Conservation (phyloP, 2,888 invertebrate genomes). For the Theretra japonica region DNA sequence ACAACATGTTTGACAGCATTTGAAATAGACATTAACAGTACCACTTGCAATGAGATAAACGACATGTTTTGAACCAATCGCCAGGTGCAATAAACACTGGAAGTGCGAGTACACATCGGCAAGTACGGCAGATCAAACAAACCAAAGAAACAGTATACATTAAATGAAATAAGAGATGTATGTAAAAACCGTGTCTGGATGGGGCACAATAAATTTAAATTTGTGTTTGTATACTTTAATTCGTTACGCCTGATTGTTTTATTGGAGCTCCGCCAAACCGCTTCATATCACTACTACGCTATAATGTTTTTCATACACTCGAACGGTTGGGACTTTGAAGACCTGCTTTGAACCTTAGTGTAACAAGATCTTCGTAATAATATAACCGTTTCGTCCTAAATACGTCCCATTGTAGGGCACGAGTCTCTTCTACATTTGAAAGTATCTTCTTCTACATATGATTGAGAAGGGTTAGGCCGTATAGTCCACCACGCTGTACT, state of each 20-base stretch:
- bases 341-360: not conserved
- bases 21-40: constrained; percentile 26
- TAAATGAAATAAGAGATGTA: constrained; percentile 61
- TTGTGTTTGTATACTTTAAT: constrained; percentile 66
- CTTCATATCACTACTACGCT: constrained; percentile 50
- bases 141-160: constrained; percentile 55
- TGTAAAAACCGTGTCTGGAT: constrained; percentile 64
- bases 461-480: too few species aligned
- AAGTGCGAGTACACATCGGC: constrained; percentile 15
- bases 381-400: too few species aligned
- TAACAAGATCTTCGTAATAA: not conserved
- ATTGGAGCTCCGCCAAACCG: constrained; percentile 73
- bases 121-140: constrained; percentile 48
- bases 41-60: constrained; percentile 24
- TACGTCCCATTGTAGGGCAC: too few species aligned
- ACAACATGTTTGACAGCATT: constrained; percentile 21
- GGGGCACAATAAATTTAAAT: constrained; percentile 65
- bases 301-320: constrained; percentile 36
- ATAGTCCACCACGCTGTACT: too few species aligned
- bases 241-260: constrained; percentile 74
- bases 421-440: too few species aligned
- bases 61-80: constrained; percentile 22
- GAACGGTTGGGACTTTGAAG: not conserved
- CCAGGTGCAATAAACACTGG: constrained; percentile 20
- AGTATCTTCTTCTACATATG: too few species aligned